These are phyloP conservation scores for Drosophila ogumai DNA, from an alignment of 1,140 invertebrate genomes.

Conservation along the genomic window DNA sequence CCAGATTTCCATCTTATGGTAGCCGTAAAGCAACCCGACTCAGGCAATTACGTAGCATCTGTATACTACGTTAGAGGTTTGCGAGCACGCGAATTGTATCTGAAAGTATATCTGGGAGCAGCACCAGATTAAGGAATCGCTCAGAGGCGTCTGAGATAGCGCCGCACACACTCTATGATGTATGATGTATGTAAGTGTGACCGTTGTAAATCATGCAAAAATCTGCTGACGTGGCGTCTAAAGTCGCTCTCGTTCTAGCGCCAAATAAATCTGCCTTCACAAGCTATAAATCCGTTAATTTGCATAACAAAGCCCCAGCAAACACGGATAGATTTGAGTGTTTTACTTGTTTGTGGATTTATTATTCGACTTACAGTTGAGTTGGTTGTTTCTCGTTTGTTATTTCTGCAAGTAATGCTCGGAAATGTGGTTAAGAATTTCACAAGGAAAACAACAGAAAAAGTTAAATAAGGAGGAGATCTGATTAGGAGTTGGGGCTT, in stretches of 20 bases:
- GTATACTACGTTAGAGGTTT: constrained; percentile 2
- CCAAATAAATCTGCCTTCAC: constrained; percentile 35
- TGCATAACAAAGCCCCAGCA: constrained; percentile 36
- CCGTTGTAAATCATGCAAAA: constrained; percentile 36
- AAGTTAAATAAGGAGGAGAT: not conserved
- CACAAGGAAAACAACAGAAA: constrained; percentile 28
- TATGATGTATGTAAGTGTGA: constrained; percentile 51
- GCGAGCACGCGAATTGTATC: constrained; percentile 15
- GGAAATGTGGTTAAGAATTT: constrained; percentile 6
- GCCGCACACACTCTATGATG: not conserved
- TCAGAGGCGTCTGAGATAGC: constrained; percentile 20
- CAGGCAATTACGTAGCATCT: constrained; percentile 27
- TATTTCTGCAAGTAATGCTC: not conserved
- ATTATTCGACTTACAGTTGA: not conserved
- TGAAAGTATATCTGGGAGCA: constrained; percentile 9
- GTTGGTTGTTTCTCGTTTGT: not conserved
- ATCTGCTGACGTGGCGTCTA: constrained; percentile 26
- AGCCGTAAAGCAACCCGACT: constrained; percentile 45
- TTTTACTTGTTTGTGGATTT: constrained; percentile 12
- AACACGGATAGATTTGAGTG: constrained; percentile 16
- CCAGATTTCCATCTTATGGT: constrained; percentile 28
- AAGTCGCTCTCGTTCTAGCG: not conserved
- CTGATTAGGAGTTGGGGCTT: not conserved
- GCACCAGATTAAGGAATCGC: constrained; percentile 26
- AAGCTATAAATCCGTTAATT: constrained; percentile 41